Base-by-base conservation (phyloP, 2,888 invertebrate species). In the Smittia aterrima region DNA sequence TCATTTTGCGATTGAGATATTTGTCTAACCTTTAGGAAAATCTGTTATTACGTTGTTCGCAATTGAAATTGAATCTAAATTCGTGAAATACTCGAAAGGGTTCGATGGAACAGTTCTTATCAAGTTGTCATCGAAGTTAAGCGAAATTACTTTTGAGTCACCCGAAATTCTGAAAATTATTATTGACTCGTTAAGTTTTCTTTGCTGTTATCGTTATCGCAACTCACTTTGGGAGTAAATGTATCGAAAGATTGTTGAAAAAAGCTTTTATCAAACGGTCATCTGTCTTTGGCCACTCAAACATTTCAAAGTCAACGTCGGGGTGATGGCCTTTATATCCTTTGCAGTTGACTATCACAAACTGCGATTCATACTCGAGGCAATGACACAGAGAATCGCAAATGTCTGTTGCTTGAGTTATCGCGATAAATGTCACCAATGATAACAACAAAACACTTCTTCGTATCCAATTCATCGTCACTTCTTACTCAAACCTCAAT, bases 41-140 rank as follows among this genome's bases (percentile, higher is more conserved):
- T 40, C 53, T 9, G 27, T 16, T 18, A 75, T 75, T 1, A 9
- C 54, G 68, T 75, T 75, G 40, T 75, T 75, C 24, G 74, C 74
- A 2, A 75, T 18, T n/a, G 75, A 75, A 38, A 75, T 58, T 1
- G 32, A 38, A 20, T 75, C 54, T 3, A 75, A 54, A 64, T 75
- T 75, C 7, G n/a, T 40, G 27, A 71, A 75, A 16, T 54, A 47
- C 27, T 75, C 27, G 25, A 75, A 75, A 3, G 75, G 73, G 67
- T 75, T 41, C 3, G 27, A 16, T 11, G 11, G 11, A 1, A 75
- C 32, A 3, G 58, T 62, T 27, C 62, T 1, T 1, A 72, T 72
- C 24, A 24, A n/a, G n/a, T 72, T 72, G 24, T 72, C 62, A 40
- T 72, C 72, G n/a, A 72, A 62, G 32, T 62, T 72, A 7, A 72